phyloP scores from a whole-genome alignment of 2,888 invertebrate species.

The Zelleria hepariella region DNA sequence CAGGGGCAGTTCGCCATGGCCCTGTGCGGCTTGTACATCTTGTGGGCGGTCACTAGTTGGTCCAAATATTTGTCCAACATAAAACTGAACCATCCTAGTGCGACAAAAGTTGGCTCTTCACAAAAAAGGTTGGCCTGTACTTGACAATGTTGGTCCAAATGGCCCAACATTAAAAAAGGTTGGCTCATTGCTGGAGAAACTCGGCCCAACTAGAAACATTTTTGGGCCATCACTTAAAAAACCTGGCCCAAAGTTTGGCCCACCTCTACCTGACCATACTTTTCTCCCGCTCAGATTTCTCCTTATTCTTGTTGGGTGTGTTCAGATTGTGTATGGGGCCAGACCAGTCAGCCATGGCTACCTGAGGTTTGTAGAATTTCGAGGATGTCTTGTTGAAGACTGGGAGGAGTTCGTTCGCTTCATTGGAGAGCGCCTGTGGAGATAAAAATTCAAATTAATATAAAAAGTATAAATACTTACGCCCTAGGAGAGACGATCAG shows the following conservation, averaged over 20 bases:
- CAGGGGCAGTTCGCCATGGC: too few relatives aligned
- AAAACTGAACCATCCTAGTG: too few relatives aligned
- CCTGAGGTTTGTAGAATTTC: constrained; percentile 86
- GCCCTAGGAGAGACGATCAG: too few relatives aligned
- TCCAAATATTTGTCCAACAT: too few relatives aligned
- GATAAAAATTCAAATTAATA: neutral
- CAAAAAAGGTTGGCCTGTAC: too few relatives aligned
- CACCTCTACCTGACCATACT: neutral
- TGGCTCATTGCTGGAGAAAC: too few relatives aligned
- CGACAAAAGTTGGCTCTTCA: too few relatives aligned
- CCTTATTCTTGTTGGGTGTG: constrained; percentile 9
- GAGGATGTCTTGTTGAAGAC: constrained; percentile 97
- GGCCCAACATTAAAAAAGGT: too few relatives aligned
- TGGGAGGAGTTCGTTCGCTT: constrained; percentile 97
- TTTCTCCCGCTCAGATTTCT: neutral
- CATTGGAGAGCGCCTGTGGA: constrained; percentile 89
- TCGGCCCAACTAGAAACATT: too few relatives aligned
- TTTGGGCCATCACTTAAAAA: neutral
- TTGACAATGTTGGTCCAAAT: too few relatives aligned
- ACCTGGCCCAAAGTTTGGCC: neutral
- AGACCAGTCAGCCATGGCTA: constrained; percentile 93
- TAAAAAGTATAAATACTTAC: neutral
- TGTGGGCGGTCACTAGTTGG: too few relatives aligned
- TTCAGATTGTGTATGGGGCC: constrained; percentile 35
- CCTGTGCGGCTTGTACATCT: too few relatives aligned